Evolutionary conservation across 2,797 vertebrate genomes (phyloP), one percentile per base, ranked within the genome.

Genomic region (Gadopsis marmoratus): DNA sequence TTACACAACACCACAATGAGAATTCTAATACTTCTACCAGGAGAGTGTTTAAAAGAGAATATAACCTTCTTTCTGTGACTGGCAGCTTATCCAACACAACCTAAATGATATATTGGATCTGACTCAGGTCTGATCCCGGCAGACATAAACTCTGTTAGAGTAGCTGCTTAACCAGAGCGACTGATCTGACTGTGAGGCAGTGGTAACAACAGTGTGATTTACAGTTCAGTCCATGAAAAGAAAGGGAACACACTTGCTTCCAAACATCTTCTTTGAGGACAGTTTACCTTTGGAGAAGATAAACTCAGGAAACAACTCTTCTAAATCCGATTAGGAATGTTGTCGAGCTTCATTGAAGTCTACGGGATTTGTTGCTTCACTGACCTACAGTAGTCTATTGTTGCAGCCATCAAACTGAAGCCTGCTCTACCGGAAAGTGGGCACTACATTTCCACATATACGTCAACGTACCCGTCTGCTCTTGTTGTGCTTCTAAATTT

Each of bases 341-440:
- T 88, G 90, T 72, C n/a, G 68, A 87, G 80, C 71, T 84, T 77
- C 74, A 82, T 53, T 85, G 83, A 91, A 61, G 83, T 86, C 83
- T 72, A 81, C 59, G 74, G 83, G 76, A 89, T 84, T 90, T 83
- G 86, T 82, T 91, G 88, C 86, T 93, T 92, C 86, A 88, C 83
- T 92, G 83, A 91, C 71, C 79, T 89, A 89, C 89, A 88, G 89
- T 91, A 83, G 84, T 77, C 86, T 84, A 89, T 93, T 91, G 89
- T 88, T 90, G 79, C 81, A 86, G 75, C 79, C 91, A 89, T 93
- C 88, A 90, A 82, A 86, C 35, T 79, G 37, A 91, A 90, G 86
- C 90, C 80, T 84, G 82, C 85, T 92, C 82, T 86, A 76, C 88
- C 88, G 90, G 82, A 91, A 92, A 84, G 71, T 48, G 23, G 3